These are phyloP conservation scores for Philotrypesis tridentata DNA, from an alignment of 1,140 invertebrate species.

Conservation along the genomic window DNA sequence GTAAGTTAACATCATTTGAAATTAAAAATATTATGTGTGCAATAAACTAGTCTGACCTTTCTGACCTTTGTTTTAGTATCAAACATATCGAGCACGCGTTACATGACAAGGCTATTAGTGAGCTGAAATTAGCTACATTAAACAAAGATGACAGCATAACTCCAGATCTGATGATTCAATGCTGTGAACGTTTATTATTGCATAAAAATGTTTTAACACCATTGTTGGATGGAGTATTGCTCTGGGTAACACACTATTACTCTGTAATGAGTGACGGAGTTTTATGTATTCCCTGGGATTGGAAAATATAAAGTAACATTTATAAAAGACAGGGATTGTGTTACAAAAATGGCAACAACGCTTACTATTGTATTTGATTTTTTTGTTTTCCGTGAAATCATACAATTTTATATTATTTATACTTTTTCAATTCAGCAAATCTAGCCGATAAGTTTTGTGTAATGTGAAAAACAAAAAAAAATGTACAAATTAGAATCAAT, in stretches of 20 bases:
- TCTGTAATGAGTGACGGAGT: constrained; percentile 92
- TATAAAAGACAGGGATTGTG: neutral
- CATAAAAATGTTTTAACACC: constrained; percentile 70
- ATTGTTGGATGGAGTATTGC: constrained; percentile 75
- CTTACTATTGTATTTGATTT: neutral
- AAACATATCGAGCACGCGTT: constrained; percentile 85
- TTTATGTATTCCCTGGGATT: constrained; percentile 95
- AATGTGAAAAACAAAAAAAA: neutral
- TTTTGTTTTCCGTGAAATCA: neutral
- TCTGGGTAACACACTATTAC: constrained; percentile 93
- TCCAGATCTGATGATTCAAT: constrained; percentile 90
- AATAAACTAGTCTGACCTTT: constrained; percentile 48
- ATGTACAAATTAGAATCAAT: constrained; percentile 22
- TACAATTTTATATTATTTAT: neutral
- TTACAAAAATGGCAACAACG: neutral
- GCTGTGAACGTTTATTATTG: constrained; percentile 82
- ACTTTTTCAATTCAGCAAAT: neutral
- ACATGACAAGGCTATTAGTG: constrained; percentile 77
- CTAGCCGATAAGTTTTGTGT: neutral
- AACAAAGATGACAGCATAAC: constrained; percentile 93
- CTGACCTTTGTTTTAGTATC: constrained; percentile 76
- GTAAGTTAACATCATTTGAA: constrained; percentile 71
- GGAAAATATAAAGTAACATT: constrained; percentile 74
- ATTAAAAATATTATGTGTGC: constrained; percentile 23
- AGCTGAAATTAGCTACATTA: constrained; percentile 81